Evolutionary conservation across 2,113 vertebrate species (phyloP).

Genomic region (Acanthochromis polyacanthus): DNA sequence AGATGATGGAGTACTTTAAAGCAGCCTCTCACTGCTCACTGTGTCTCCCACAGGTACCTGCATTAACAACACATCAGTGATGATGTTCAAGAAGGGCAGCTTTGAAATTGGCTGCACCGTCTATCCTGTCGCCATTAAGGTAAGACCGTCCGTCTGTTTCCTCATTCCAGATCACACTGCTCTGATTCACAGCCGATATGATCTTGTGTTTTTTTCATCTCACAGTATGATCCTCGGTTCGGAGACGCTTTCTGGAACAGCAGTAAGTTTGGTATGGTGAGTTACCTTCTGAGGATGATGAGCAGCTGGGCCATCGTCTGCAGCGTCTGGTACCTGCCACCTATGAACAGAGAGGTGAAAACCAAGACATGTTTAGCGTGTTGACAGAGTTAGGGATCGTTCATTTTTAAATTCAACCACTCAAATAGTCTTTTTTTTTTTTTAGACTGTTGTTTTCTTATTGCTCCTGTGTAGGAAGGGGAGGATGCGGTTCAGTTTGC

Average conservation of each 20-base stretch:
- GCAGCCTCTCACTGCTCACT: not conserved
- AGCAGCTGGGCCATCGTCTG: conserved; percentile 96
- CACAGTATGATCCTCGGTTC: conserved; percentile 92
- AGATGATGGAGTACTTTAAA: too few relatives aligned
- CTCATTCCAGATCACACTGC: not conserved
- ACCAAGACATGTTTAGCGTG: not conserved
- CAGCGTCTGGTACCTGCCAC: conserved; percentile 95
- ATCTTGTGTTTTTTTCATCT: conserved; percentile 4
- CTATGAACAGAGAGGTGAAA: conserved; percentile 91
- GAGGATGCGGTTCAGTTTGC: conserved; percentile 95
- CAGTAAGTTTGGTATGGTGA: conserved; percentile 94
- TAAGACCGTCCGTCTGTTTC: conserved; percentile 54
- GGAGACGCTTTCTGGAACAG: conserved; percentile 96
- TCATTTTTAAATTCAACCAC: not conserved
- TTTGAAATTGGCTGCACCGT: conserved; percentile 94
- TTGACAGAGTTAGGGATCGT: not conserved
- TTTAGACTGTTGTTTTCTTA: not conserved
- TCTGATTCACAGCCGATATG: conserved; percentile 23
- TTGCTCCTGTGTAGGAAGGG: conserved; percentile 80
- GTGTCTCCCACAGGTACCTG: conserved; percentile 88
- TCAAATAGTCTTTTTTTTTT: conserved; percentile 1
- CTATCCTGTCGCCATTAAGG: conserved; percentile 96
- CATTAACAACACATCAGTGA: conserved; percentile 97
- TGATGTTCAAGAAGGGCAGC: conserved; percentile 98
- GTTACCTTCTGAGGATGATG: conserved; percentile 96